A percentile compares a stretch with the other conserved stretches of the same genome.
Conservation (phyloP, 1,140 invertebrate genomes). For the Pogonomyrmex californicus region DNA sequence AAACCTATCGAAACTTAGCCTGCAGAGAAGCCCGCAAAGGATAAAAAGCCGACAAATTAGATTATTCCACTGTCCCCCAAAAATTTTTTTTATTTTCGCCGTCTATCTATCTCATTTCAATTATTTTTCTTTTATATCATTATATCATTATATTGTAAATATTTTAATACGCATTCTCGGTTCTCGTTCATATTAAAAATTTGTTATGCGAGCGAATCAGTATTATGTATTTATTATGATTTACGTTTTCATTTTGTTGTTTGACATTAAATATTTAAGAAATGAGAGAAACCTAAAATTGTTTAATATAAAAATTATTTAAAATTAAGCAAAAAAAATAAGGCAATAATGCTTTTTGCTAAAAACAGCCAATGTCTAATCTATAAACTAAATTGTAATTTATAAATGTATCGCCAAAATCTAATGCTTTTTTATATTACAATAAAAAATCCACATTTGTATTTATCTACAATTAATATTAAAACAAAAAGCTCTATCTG, state of each 20-base stretch:
- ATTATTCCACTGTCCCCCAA: background rate
- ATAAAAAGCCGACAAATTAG: background rate
- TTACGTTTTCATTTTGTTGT: background rate
- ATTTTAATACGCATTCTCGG: background rate
- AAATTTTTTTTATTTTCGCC: slow-evolving; percentile 2
- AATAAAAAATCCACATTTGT: background rate
- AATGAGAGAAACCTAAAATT: background rate
- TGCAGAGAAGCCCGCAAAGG: slow-evolving; percentile 6
- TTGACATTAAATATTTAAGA: background rate
- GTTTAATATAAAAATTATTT: background rate
- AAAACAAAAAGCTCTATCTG: background rate
- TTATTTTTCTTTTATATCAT: slow-evolving; percentile 27
- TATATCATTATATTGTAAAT: background rate
- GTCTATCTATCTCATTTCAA: background rate
- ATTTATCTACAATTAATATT: background rate
- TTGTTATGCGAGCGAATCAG: background rate
- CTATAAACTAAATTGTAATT: background rate
- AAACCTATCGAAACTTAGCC: slow-evolving; percentile 5
- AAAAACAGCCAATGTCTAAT: background rate
- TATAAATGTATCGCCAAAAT: background rate
- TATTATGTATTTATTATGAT: background rate
- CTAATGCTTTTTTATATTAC: background rate
- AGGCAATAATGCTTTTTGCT: background rate
- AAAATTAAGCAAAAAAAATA: background rate
- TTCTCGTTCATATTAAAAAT: slow-evolving; percentile 13